Evolutionary conservation across 2,888 invertebrate species (phyloP).

Genomic region (Cantharis nigra): DNA sequence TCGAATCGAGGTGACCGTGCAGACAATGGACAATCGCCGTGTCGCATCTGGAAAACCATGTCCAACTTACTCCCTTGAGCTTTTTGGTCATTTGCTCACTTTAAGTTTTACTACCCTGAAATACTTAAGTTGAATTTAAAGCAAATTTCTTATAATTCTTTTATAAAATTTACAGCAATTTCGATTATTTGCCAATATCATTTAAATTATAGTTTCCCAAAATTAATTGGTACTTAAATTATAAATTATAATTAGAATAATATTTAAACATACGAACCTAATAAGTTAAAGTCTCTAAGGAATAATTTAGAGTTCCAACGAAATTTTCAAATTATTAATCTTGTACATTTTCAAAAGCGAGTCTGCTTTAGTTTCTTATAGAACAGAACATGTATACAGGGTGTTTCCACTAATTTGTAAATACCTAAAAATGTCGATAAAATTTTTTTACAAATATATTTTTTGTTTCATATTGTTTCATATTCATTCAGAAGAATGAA

Average conservation of each 20-base stretch:
- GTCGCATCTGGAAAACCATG: constrained; percentile 51
- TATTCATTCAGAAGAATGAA: no score
- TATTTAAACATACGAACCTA: no score
- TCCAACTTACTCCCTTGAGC: constrained; percentile 40
- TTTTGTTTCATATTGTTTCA: no score
- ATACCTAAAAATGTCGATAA: no score
- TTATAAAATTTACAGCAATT: not conserved
- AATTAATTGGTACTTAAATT: not conserved
- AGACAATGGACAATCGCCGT: constrained; percentile 52
- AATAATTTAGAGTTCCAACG: no score
- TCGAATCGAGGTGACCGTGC: constrained; percentile 44
- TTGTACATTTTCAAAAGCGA: no score
- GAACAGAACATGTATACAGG: no score
- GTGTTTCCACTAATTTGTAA: no score
- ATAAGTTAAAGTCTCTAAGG: no score
- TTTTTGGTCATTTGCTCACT: constrained; percentile 45
- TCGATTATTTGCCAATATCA: not conserved
- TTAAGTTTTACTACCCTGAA: constrained; percentile 30
- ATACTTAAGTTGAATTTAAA: constrained; percentile 1
- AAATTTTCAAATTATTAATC: no score
- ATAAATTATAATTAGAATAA: not conserved
- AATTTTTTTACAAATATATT: no score
- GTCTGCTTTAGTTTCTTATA: no score
- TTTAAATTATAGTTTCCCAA: not conserved
- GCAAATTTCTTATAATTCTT: not conserved